A percentile compares a stretch with the other conserved stretches of the same genome.
Evolutionary conservation across 2,797 vertebrate species (phyloP).

Genomic region (Sebastes dallii): DNA sequence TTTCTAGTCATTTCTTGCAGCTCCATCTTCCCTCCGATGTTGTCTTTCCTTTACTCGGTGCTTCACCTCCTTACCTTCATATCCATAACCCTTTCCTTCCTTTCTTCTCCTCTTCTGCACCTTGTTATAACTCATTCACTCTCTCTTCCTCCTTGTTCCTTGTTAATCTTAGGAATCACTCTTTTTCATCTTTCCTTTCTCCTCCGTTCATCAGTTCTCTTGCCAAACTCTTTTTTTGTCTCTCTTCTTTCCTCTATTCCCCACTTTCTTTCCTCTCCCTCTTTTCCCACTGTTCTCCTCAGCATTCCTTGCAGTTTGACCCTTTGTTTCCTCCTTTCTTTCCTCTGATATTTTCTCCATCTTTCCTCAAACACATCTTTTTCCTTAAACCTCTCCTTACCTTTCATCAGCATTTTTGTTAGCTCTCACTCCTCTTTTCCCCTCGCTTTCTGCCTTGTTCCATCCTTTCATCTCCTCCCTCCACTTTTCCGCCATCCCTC

Average conservation of each 20-base stretch:
- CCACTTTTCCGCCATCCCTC: background rate
- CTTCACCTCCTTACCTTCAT: background rate
- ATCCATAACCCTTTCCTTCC: background rate
- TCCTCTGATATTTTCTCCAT: background rate
- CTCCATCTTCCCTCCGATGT: background rate
- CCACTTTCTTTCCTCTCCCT: background rate
- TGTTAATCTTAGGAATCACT: background rate
- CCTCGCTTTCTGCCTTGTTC: background rate
- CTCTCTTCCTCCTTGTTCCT: background rate
- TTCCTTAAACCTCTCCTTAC: background rate
- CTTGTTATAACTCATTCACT: background rate
- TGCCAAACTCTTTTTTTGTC: background rate
- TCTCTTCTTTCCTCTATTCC: background rate
- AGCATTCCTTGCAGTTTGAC: background rate
- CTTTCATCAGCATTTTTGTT: background rate
- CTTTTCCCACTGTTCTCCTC: background rate
- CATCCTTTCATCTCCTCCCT: background rate
- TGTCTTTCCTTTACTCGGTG: background rate
- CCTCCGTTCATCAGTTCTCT: background rate
- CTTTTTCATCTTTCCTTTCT: background rate
- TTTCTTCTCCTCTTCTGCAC: background rate
- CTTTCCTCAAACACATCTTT: background rate
- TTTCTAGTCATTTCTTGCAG: background rate
- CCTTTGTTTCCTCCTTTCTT: background rate
- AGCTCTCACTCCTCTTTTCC: background rate